These are phyloP conservation scores for Tethea ocularis DNA, from an alignment of 2,888 invertebrate genomes.

Conservation along the genomic window DNA sequence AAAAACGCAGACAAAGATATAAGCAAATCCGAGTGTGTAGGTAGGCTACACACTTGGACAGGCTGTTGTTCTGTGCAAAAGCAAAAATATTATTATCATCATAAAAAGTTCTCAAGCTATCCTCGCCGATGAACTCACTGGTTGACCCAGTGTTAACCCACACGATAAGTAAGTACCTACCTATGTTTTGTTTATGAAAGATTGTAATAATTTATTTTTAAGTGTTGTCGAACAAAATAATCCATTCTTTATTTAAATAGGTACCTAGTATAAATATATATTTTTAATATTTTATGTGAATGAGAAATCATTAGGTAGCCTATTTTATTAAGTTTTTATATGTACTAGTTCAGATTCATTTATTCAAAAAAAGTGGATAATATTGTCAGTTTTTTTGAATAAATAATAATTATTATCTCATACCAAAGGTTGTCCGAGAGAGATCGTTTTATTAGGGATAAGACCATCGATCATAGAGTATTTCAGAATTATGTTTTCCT, in stretches of 20 bases:
- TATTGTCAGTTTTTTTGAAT: no score
- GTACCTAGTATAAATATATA: no score
- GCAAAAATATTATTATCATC: not conserved
- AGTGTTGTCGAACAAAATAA: not conserved
- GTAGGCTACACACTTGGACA: not conserved
- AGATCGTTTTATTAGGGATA: no score
- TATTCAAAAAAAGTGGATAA: no score
- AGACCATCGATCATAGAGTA: no score
- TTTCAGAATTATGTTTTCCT: no score
- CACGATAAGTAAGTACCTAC: not conserved
- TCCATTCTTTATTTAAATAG: not conserved
- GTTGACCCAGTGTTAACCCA: not conserved
- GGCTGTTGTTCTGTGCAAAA: not conserved
- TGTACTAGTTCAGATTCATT: no score
- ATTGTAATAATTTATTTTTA: not conserved
- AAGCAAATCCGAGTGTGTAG: not conserved
- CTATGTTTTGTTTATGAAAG: not conserved
- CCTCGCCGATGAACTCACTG: not conserved
- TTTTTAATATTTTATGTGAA: no score
- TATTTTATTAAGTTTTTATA: no score
- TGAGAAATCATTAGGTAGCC: no score
- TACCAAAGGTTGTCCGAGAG: no score
- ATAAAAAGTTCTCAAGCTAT: not conserved
- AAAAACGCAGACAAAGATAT: not conserved
- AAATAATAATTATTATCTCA: no score